These are phyloP conservation scores for Drosophila aldrichi DNA, from an alignment of 2,888 invertebrate genomes.

Conservation along the genomic window DNA sequence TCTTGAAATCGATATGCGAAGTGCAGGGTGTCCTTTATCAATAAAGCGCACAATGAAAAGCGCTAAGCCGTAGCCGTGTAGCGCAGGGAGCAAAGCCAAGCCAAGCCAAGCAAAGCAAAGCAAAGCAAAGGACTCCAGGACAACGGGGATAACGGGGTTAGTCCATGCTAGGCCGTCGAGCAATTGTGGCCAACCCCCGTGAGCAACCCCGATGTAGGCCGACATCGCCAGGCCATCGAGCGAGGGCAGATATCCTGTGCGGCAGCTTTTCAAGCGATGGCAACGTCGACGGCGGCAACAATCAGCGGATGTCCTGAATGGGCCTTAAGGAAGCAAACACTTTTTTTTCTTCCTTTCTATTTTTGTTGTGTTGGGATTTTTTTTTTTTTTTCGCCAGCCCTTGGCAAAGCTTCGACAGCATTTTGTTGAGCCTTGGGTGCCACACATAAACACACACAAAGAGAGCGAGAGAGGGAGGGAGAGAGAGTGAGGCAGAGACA, in stretches of 20 bases:
- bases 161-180: conserved; percentile 36
- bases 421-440: conserved; percentile 47
- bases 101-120: conserved; percentile 9
- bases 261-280: conserved; percentile 34
- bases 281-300: conserved; percentile 27
- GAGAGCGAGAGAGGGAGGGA: conserved; percentile 2
- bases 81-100: conserved; percentile 14
- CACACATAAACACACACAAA: conserved; percentile 36
- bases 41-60: conserved; percentile 60
- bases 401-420: conserved; percentile 50
- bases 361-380: not conserved
- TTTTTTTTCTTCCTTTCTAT: conserved; percentile 53
- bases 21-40: conserved; percentile 53
- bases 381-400: conserved; percentile 17
- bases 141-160: conserved; percentile 9
- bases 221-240: conserved; percentile 11
- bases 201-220: conserved; percentile 45
- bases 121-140: not conserved
- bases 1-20: conserved; percentile 81
- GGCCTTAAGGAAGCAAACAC: conserved; percentile 77
- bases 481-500: not conserved
- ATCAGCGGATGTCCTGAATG: conserved; percentile 70
- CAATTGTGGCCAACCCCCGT: conserved; percentile 50
- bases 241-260: conserved; percentile 26
- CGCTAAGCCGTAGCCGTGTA: conserved; percentile 48